Conservation (phyloP, 53 echinoderm and acorn worm species). For the Paelopatides confundens region DNA sequence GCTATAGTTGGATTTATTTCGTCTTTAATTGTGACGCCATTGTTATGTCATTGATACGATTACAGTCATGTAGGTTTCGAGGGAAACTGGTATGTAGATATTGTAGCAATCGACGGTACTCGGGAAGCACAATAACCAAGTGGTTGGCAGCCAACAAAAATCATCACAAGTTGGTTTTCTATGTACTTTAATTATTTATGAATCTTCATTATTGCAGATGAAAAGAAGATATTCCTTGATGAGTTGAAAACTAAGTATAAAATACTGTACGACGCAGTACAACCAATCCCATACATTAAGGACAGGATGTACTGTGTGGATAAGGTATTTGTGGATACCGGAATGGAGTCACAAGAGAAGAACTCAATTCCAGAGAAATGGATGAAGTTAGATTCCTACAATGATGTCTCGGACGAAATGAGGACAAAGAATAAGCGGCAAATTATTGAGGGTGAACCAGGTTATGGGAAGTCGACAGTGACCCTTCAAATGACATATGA, state of each 20-base stretch:
- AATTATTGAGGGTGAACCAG: neutral
- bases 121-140: no score
- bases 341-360: neutral
- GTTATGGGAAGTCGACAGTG: neutral
- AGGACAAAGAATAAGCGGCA: neutral
- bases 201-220: no score
- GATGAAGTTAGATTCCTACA: neutral
- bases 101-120: no score
- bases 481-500: neutral
- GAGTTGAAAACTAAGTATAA: neutral
- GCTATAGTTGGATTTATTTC: no score
- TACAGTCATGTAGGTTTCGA: no score
- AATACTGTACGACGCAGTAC: neutral
- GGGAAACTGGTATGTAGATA: no score
- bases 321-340: neutral
- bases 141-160: no score
- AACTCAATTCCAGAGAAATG: neutral
- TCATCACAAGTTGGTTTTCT: no score
- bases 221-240: no score
- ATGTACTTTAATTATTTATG: no score
- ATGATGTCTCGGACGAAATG: neutral
- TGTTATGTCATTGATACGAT: no score
- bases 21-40: no score
- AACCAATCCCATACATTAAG: neutral
- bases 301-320: neutral